Base-by-base conservation (phyloP, 2,797 vertebrate genomes). In the Gallinago solitaria region DNA sequence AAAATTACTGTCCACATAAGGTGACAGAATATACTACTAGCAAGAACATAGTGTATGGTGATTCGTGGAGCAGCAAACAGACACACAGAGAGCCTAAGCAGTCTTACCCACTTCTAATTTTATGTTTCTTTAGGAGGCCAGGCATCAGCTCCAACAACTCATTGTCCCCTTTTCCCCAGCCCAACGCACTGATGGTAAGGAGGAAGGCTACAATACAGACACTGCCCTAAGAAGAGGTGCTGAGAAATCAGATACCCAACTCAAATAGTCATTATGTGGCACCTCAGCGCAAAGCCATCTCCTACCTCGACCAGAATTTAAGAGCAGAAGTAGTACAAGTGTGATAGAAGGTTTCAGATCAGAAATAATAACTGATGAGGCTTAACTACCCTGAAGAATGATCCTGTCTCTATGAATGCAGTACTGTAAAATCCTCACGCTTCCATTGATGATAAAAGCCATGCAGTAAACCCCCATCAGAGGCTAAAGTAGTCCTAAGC, bases 141-240 rank as follows among this genome's bases (percentile, higher is more conserved):
- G 37, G n/a, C 25, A 51, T 45, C 53, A 63, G 23, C 59, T 92
- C 30, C 43, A 51, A 37, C 57, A 78, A 33, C 43, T 83, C 24
- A 6, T 17, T 33, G 20, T 27, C 14, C 9, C 9, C 9, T 39
- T 43, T 71, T 33, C 20, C 32, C 16, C 57, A 47, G 23, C 23
- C 28, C 20, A 69, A 17, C 1, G 0, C 9, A 11, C 24, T 37
- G 48, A 15, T 2, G 1, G 39, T 9, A 3, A 61, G 33, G 28
- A 43, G 73, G 53, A 75, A 67, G 37, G 35, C 39, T 54, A 19
- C 23, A 27, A 8, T 30, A 53, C 2, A 1, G n/a, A 17, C 59
- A 18, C 27, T 50, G 35, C 23, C 12, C 12, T 64, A 27, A 45
- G 23, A 51, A 74, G 32, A 48, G 16, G 6, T 21, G 27, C 45